These are phyloP conservation scores for Lepidochrysops patricia DNA, from an alignment of 2,888 invertebrate genomes.

Conservation along the genomic window DNA sequence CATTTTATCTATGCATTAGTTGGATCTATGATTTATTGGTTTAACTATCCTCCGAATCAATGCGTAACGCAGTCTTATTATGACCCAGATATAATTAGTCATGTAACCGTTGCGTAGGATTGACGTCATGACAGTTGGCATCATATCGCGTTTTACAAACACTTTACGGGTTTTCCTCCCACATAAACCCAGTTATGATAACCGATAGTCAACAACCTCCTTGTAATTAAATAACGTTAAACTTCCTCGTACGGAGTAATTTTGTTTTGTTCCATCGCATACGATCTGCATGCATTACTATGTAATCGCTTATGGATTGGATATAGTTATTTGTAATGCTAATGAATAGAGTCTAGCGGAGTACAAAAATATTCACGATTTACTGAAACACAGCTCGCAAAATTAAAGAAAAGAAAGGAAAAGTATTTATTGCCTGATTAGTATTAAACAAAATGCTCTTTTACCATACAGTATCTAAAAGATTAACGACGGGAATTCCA, in stretches of 20 bases:
- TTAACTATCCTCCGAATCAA: not conserved
- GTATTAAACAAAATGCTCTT: too few relatives aligned
- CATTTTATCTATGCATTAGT: not conserved
- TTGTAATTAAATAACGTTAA: not conserved
- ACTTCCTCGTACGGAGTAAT: not conserved
- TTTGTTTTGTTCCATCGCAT: not conserved
- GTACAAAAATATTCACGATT: too few relatives aligned
- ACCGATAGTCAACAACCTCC: not conserved
- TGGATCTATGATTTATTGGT: not conserved
- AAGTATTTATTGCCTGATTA: too few relatives aligned
- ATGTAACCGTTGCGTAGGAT: conserved; percentile 8
- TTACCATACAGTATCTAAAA: too few relatives aligned
- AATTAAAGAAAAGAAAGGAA: too few relatives aligned
- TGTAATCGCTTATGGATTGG: not conserved
- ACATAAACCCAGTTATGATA: not conserved
- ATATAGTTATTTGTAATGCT: not conserved
- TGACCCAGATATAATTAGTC: not conserved
- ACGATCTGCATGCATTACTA: not conserved
- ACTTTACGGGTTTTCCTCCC: not conserved
- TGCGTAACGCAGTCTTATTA: not conserved
- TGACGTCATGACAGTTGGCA: conserved; percentile 5
- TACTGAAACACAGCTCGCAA: too few relatives aligned
- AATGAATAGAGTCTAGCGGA: too few relatives aligned
- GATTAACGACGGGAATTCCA: too few relatives aligned
- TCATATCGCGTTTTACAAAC: not conserved